Evolutionary conservation across 2,797 vertebrate species (phyloP).

Genomic region (Alcedo quadribrachys): DNA sequence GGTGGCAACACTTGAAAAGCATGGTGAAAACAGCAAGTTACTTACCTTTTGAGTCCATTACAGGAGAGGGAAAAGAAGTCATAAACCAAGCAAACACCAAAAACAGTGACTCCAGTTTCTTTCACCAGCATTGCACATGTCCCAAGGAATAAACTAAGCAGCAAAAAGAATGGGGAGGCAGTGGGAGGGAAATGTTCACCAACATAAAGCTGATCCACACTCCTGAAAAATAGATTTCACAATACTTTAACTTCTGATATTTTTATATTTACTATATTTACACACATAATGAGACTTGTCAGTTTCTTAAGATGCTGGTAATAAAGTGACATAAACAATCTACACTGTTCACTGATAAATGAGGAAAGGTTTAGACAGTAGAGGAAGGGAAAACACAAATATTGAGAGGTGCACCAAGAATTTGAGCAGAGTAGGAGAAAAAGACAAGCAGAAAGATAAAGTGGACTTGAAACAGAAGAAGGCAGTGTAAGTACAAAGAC

Average conservation of each 20-base stretch:
- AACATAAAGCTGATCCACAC: constrained; percentile 79
- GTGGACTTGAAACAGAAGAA: background rate
- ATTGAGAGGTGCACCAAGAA: background rate
- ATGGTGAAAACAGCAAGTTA: background rate
- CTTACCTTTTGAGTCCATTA: constrained; percentile 85
- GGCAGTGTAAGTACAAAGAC: background rate
- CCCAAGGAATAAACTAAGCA: constrained; percentile 88
- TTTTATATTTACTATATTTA: background rate
- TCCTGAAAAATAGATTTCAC: constrained; percentile 79
- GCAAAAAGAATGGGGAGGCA: constrained; percentile 81
- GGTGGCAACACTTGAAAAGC: background rate
- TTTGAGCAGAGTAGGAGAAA: background rate
- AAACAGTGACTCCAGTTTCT: constrained; percentile 94
- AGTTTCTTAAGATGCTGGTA: background rate
- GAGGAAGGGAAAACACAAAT: background rate
- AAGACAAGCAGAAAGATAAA: background rate
- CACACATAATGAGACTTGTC: background rate
- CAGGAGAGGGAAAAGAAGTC: constrained; percentile 90
- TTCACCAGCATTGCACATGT: constrained; percentile 97
- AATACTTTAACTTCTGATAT: background rate
- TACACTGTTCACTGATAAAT: background rate
- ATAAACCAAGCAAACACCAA: constrained; percentile 92
- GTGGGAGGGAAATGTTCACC: constrained; percentile 83
- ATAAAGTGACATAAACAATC: background rate
- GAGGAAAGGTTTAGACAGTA: background rate